phyloP scores from a whole-genome alignment of 1,140 invertebrate species.

The Panagrolaimus sp. region DNA sequence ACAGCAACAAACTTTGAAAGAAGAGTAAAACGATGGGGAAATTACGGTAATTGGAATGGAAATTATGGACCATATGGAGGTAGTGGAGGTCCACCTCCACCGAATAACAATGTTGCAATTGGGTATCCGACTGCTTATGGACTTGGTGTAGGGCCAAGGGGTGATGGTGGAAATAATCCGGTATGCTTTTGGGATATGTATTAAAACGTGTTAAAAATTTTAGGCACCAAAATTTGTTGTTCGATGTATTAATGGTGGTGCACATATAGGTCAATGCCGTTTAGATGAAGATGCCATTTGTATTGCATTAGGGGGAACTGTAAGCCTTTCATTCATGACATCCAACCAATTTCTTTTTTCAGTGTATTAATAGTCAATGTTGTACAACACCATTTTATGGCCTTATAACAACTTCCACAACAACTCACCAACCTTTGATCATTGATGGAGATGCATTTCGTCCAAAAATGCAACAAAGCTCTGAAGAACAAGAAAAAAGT shows the following conservation, averaged over 20 bases:
- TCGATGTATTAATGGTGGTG: slow-evolving; percentile 11
- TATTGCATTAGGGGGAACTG: slow-evolving; percentile 7
- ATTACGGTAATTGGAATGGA: background rate
- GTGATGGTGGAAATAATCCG: slow-evolving; percentile 2
- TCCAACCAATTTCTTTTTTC: too few species aligned
- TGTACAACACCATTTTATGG: background rate
- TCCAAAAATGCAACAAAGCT: background rate
- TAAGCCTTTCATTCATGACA: background rate
- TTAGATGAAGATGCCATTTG: slow-evolving; percentile 14
- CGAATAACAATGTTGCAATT: slow-evolving; percentile 15
- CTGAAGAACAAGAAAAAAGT: background rate
- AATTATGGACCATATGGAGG: slow-evolving; percentile 9
- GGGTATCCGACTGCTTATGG: slow-evolving; percentile 14
- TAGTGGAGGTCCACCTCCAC: background rate
- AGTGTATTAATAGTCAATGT: too few species aligned
- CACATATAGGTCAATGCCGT: slow-evolving; percentile 12
- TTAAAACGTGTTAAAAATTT: background rate
- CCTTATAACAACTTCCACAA: background rate
- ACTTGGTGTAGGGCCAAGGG: background rate
- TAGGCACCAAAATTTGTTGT: background rate
- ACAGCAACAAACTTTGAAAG: too few species aligned
- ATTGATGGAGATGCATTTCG: slow-evolving; percentile 10
- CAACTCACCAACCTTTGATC: background rate
- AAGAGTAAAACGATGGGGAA: background rate
- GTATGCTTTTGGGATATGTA: background rate